phyloP scores from a whole-genome alignment of 2,113 vertebrate species.

The Dendrocopos noguchii region DNA sequence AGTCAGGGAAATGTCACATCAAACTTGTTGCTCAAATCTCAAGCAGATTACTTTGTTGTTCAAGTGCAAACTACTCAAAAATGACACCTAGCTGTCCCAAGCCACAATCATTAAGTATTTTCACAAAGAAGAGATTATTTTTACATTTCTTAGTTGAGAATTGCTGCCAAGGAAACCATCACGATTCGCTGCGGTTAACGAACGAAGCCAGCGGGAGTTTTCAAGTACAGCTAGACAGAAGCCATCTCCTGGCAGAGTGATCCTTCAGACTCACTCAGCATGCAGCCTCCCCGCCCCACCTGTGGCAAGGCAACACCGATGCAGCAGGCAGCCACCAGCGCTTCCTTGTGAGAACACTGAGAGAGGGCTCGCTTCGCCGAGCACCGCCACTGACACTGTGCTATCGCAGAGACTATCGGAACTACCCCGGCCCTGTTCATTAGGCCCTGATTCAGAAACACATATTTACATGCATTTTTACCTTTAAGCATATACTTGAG shows the following conservation, averaged over 20 bases:
- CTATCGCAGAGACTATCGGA: neutral
- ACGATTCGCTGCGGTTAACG: neutral
- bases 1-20: neutral
- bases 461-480: constrained; percentile 63
- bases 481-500: constrained; percentile 34
- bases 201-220: neutral
- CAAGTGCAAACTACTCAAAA: constrained; percentile 16
- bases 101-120: neutral
- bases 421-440: neutral
- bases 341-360: neutral
- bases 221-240: neutral
- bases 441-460: constrained; percentile 16
- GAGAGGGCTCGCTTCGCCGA: neutral
- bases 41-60: neutral
- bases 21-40: neutral
- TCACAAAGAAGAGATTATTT: neutral
- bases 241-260: neutral
- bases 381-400: neutral
- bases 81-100: neutral
- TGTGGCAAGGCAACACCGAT: neutral
- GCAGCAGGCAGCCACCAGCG: neutral
- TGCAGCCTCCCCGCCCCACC: neutral
- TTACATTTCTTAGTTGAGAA: neutral
- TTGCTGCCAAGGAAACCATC: neutral
- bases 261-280: neutral